phyloP scores from a whole-genome alignment of 1,140 invertebrate species.

The Papilio aristodemus region DNA sequence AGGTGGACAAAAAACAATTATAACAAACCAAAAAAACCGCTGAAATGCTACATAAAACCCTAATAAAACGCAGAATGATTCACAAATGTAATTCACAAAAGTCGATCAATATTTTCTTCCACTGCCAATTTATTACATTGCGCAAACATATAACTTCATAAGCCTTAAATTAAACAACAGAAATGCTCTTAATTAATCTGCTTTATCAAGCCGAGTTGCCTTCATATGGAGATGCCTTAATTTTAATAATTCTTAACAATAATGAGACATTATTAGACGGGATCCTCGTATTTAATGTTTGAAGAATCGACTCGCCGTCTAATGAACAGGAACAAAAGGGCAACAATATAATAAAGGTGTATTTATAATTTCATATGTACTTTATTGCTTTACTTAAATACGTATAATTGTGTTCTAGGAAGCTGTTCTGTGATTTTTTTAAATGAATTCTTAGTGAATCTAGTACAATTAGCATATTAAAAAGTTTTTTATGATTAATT shows the following conservation, averaged over 20 bases:
- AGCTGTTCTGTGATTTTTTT: too few relatives aligned
- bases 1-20: too few relatives aligned
- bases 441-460: too few relatives aligned
- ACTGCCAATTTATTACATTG: conserved; percentile 1
- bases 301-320: conserved; percentile 63
- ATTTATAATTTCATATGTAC: conserved; percentile 1
- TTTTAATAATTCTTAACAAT: conserved; percentile 70
- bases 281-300: conserved; percentile 68
- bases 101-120: neutral
- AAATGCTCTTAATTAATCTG: conserved; percentile 34
- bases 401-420: too few relatives aligned
- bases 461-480: too few relatives aligned
- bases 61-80: neutral
- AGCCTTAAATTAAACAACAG: conserved; percentile 24
- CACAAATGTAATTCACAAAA: neutral
- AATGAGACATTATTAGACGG: conserved; percentile 74
- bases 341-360: conserved; percentile 43
- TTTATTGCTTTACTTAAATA: too few relatives aligned
- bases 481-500: too few relatives aligned
- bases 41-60: neutral
- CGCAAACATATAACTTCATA: conserved; percentile 24
- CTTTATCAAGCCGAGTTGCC: conserved; percentile 26
- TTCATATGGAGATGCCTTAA: conserved; percentile 47
- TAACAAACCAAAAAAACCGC: too few relatives aligned
- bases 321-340: conserved; percentile 66